Evolutionary conservation across 1,140 invertebrate genomes (phyloP), one percentile per base, ranked within the genome.

Genomic region (Drosophila ficusphila): DNA sequence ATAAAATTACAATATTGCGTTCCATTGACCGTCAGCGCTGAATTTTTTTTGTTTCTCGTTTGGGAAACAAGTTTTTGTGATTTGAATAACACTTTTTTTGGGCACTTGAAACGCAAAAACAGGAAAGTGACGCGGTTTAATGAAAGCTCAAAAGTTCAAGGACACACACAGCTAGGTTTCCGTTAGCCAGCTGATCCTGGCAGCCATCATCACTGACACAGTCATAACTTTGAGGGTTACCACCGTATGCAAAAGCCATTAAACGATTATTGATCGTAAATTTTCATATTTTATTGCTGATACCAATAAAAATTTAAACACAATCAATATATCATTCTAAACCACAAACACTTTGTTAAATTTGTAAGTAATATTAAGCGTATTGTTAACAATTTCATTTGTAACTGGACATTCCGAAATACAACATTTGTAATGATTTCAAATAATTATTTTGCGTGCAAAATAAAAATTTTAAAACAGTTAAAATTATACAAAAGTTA

Each of bases 11-110:
- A 68, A 67, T 67, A 68, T 68, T 68, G 64, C 64, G 64, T 68
- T 68, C 64, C 61, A 68, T 68, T 68, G 64, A 68, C 64, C 64
- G 61, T 67, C 64, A 67, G 60, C 46, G 46, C 46, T 68, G 64
- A 67, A 23, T 33, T 38, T 48, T 64, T 29, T 23, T 27, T 52
- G 18, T 34, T 61, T 16, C 12, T 16, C 19, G 29, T 29, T 64
- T 46, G 16, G 12, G 4, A 61, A 64, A 62, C 56, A 19, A 46
- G 60, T 46, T 64, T 61, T 60, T 31, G 11, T 36, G 21, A 64
- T 64, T 64, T 23, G 6, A 58, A 44, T 58, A n/a, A 54, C 56
- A 64, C 56, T 68, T 68, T 49, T 38, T 44, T 51, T 39, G 16
- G n/a, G 38, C 60, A 62, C 60, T 62, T 62, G 36, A 51, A 61